These are phyloP conservation scores for Balearica regulorum DNA, from an alignment of 2,797 vertebrate species.

Conservation along the genomic window DNA sequence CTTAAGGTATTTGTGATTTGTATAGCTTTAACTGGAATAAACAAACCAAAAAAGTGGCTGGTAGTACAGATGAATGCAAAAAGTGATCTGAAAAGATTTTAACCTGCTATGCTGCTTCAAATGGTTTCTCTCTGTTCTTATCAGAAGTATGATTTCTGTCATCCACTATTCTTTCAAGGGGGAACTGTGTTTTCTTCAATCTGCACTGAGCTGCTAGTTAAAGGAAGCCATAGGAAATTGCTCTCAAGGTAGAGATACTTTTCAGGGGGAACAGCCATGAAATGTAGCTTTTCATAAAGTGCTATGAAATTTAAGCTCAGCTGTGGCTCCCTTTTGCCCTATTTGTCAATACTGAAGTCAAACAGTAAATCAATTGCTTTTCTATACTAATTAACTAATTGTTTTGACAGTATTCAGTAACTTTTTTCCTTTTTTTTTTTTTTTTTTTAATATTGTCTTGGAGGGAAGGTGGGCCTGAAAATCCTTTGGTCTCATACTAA, in stretches of 20 bases:
- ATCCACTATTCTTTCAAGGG: background rate
- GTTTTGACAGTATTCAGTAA: background rate
- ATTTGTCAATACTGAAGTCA: background rate
- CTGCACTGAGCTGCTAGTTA: background rate
- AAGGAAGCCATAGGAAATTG: background rate
- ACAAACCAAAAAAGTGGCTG: background rate
- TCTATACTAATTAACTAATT: background rate
- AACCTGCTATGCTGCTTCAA: background rate
- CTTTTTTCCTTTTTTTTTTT: background rate
- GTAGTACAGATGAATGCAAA: background rate
- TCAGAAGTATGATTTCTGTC: background rate
- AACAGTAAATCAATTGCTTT: background rate
- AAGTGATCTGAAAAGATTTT: background rate
- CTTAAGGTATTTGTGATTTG: slow-evolving; percentile 27
- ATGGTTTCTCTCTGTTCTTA: background rate
- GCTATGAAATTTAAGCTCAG: background rate
- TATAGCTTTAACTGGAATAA: slow-evolving; percentile 8
- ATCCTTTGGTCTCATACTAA: background rate
- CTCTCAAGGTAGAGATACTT: background rate
- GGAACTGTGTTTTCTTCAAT: background rate
- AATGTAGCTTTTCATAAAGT: slow-evolving; percentile 11
- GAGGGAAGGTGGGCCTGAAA: background rate
- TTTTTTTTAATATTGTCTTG: background rate
- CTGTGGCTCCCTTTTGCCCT: background rate
- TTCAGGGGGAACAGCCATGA: background rate